Base-by-base conservation (phyloP, 2,888 invertebrate genomes). In the Euphydryas editha region DNA sequence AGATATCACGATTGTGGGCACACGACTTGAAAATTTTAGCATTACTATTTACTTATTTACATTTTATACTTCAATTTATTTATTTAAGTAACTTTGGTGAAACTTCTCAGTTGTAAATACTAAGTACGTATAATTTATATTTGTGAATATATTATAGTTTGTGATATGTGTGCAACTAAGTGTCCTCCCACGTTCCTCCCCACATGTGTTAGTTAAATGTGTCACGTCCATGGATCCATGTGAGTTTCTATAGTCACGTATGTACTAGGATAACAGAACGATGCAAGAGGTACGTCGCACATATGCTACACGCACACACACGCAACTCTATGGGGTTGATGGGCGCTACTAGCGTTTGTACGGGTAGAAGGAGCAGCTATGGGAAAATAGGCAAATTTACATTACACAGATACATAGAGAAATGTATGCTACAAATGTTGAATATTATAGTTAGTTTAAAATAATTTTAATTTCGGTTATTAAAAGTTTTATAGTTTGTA, bases 171-270 rank as follows among this genome's bases (percentile, higher is more conserved):
- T 62, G 58, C n/a, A 30, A 47, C 24, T 44, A 11, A n/a, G 30
- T 15, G 24, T 17, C 30, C 58, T 55, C 56, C 37, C 59, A 55
- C 62, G 64, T 61, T n/a, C 30, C 30, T 7, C 30, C 30, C 30
- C 30, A 30, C 2, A 8, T 30, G 59, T 63, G 13, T 39, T 44
- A 15, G 36, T 68, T 58, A 57, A 61, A 65, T 61, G 78, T 83
- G 84, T 83, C 81, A 82, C 77, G 76, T 78, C 77, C 68, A 80
- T 84, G 82, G 78, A 81, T 81, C 81, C 89, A 88, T 92, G 89
- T 89, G 91, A 91, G 91, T 88, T 85, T 81, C 81, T 80, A 70
- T 80, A 84, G 84, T 86, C 90, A 91, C 89, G 87, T 86, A 86
- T 90, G 88, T 87, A 92, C 90, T 76, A 89, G 90, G 91, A 69